Evolutionary conservation across 1,140 invertebrate species (phyloP), one percentile per base, ranked within the genome.

Genomic region (Musca vetustissima): DNA sequence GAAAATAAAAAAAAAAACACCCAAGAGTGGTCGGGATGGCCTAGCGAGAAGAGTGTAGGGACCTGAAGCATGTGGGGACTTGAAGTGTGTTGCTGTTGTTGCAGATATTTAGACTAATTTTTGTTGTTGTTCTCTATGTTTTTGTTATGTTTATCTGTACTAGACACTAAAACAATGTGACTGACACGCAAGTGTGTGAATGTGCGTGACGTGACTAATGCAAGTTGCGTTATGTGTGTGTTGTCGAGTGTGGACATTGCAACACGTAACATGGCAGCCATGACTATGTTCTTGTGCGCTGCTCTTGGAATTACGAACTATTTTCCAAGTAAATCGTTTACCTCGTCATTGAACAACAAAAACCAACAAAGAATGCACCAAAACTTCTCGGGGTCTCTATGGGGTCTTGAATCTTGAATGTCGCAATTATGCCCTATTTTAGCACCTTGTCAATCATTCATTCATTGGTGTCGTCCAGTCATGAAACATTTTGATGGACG

Each of bases 221-320:
- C 36, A 43, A 43, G 36, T 43, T 43, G 36, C 36, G 13, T 43
- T 43, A 9, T 32, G 28, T 3, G 25, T 59, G n/a, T n/a, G n/a
- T n/a, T n/a, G n/a, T n/a, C n/a, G n/a, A n/a, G 17, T 17, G 28
- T 8, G 17, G n/a, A 61, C 57, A 61, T 61, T 61, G 28, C 57
- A 61, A 61, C 57, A 61, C 57, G 57, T 61, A 61, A 61, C 57
- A 61, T 61, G 57, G 57, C 57, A 61, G 57, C 57, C 57, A 61
- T 61, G 57, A 61, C 57, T 36, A 28, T 43, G 57, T 61, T 52
- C 25, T 28, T 59, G n/a, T 17, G 11, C 8, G 14, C 8, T 32
- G 15, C 17, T 22, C 21, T 9, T 22, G 7, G 7, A 61, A 21
- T 22, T 61, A 19, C 17, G 36, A 61, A 43, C 57, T 43, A 43